phyloP scores from a whole-genome alignment of 92 coral and sea anemone species.

The Porites lobata region DNA sequence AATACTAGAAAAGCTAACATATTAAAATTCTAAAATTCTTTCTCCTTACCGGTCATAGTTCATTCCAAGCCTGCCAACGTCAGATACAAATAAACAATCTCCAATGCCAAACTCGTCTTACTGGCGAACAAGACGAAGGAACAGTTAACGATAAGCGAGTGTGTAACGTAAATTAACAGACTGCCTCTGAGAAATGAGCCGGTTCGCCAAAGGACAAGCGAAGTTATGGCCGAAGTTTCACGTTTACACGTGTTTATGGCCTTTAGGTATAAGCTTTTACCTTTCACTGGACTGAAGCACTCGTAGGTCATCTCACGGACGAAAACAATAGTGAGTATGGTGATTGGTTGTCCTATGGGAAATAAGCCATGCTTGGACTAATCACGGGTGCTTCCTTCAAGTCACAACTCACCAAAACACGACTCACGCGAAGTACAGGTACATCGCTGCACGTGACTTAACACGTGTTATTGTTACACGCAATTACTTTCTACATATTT shows the following conservation, averaged over 20 bases:
- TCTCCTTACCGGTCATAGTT: constrained; percentile 55
- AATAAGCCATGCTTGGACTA: not conserved
- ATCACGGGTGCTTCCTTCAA: not conserved
- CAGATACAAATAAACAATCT: not conserved
- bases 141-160: too few relatives aligned
- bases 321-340: constrained; percentile 23
- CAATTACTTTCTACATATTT: not conserved
- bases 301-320: constrained; percentile 42
- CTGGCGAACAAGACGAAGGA: not conserved
- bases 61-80: constrained; percentile 1
- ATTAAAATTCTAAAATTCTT: not conserved
- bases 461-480: not conserved
- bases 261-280: constrained; percentile 37
- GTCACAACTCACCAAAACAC: not conserved
- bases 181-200: not conserved
- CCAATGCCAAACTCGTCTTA: not conserved
- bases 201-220: not conserved
- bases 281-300: constrained; percentile 43
- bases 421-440: constrained; percentile 32
- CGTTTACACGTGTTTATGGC: constrained; percentile 18
- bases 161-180: not conserved
- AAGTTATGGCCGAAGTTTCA: constrained; percentile 4
- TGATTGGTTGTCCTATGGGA: constrained; percentile 19
- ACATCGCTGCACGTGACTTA: constrained; percentile 22
- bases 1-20: not conserved